phyloP scores from a whole-genome alignment of 2,888 invertebrate genomes.

The Nesidiocoris tenuis region DNA sequence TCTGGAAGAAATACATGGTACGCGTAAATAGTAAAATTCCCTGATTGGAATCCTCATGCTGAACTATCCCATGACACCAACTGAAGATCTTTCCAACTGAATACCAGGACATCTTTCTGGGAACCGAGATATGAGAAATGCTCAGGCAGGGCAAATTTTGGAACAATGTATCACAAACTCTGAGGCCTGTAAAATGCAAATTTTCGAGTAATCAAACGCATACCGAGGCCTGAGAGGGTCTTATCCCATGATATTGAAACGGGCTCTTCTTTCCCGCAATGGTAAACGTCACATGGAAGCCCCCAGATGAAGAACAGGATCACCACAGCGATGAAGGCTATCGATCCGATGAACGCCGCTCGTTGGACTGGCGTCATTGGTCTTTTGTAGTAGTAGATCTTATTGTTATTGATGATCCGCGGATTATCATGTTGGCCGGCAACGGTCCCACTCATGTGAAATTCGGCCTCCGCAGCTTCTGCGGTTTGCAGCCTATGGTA shows the following conservation, averaged over 20 bases:
- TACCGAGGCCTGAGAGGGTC: constrained; percentile 55
- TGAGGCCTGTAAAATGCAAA: too few relatives aligned
- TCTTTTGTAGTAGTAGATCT: constrained; percentile 54
- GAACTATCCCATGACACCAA: too few relatives aligned
- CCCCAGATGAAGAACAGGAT: constrained; percentile 74
- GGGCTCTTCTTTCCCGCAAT: constrained; percentile 59
- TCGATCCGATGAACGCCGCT: constrained; percentile 68
- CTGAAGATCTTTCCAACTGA: too few relatives aligned
- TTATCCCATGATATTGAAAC: constrained; percentile 55
- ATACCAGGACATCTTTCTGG: too few relatives aligned
- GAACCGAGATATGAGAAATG: too few relatives aligned
- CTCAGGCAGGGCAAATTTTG: too few relatives aligned
- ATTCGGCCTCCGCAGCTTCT: constrained; percentile 42
- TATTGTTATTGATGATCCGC: constrained; percentile 28
- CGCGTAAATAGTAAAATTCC: not conserved
- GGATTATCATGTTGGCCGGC: constrained; percentile 2
- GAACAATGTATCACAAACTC: too few relatives aligned
- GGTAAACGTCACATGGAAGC: constrained; percentile 70
- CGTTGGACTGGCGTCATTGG: constrained; percentile 68
- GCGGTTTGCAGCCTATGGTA: constrained; percentile 50
- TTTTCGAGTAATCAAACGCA: too few relatives aligned
- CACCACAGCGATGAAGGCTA: constrained; percentile 69
- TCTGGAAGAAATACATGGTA: constrained; percentile 51
- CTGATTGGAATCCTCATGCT: too few relatives aligned
- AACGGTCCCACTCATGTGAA: constrained; percentile 4